Conservation (phyloP, 2,888 invertebrate species). For the Tortricodes alternella region DNA sequence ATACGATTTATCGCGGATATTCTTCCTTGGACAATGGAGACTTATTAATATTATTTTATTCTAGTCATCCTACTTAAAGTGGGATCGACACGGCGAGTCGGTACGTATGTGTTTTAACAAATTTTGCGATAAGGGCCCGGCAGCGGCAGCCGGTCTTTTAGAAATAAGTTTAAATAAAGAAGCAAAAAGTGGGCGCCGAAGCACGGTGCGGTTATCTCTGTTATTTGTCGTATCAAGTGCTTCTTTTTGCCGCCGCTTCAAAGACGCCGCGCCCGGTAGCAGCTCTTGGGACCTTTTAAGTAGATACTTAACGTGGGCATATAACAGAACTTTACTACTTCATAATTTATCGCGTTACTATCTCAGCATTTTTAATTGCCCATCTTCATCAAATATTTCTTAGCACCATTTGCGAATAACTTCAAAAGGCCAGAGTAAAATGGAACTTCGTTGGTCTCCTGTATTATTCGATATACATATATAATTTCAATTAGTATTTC, state of each 20-base stretch:
- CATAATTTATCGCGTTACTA: constrained; percentile 53
- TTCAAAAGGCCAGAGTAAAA: too few relatives aligned
- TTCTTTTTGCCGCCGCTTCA: constrained; percentile 62
- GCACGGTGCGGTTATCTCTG: constrained; percentile 68
- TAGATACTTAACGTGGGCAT: constrained; percentile 50
- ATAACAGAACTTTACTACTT: constrained; percentile 49
- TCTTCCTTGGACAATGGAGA: constrained; percentile 29
- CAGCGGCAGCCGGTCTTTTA: constrained; percentile 46
- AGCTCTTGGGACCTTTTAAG: constrained; percentile 52
- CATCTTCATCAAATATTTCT: constrained; percentile 21
- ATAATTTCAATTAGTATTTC: constrained; percentile 25
- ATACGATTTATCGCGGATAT: constrained; percentile 57
- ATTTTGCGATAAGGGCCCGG: constrained; percentile 52
- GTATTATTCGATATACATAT: not conserved
- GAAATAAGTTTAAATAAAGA: constrained; percentile 60
- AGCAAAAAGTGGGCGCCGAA: constrained; percentile 70
- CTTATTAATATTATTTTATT: constrained; percentile 30
- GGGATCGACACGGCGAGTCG: not conserved
- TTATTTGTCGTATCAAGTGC: constrained; percentile 80
- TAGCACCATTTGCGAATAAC: constrained; percentile 13
- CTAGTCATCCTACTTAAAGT: constrained; percentile 6
- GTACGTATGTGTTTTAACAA: constrained; percentile 28
- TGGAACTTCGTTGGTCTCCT: not conserved
- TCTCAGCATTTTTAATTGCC: constrained; percentile 32
- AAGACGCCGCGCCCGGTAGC: constrained; percentile 75